Percentiles rank a stretch among this genome's conserved stretches.
These are phyloP conservation scores for Lepeophtheirus salmonis DNA, from an alignment of 1,140 invertebrate species.

Conservation along the genomic window DNA sequence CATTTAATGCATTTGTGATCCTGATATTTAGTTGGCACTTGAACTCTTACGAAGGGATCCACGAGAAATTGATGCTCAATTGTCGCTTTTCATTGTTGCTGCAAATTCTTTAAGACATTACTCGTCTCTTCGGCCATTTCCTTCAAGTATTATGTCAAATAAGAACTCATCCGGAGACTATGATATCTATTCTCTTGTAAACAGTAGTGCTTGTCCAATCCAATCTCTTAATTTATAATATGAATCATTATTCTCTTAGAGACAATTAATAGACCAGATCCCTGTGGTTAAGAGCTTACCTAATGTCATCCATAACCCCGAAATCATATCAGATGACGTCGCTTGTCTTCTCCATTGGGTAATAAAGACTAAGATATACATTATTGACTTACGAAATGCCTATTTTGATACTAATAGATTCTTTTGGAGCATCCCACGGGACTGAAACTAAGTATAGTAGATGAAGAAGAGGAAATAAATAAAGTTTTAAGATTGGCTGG, in stretches of 20 bases:
- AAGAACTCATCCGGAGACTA: too few species aligned
- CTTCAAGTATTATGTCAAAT: too few species aligned
- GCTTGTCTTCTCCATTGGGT: neutral
- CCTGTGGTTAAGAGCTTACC: too few species aligned
- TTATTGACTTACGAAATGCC: too few species aligned
- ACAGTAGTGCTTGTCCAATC: too few species aligned
- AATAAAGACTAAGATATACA: neutral
- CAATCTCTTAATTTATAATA: too few species aligned
- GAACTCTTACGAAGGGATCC: neutral
- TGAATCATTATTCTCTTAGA: too few species aligned
- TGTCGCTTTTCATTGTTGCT: neutral
- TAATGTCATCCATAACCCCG: too few species aligned
- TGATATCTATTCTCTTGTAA: too few species aligned
- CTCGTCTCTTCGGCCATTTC: neutral
- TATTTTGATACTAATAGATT: neutral
- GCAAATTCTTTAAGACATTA: neutral
- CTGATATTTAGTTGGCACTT: neutral
- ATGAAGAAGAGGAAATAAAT: neutral
- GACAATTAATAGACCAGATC: too few species aligned
- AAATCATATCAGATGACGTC: neutral
- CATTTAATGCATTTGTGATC: too few species aligned
- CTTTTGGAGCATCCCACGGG: neutral
- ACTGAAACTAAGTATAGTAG: neutral
- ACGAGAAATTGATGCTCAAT: neutral
- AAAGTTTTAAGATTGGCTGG: neutral